Base-by-base conservation (phyloP, 2,888 invertebrate genomes). In the Esperia sulphurella region DNA sequence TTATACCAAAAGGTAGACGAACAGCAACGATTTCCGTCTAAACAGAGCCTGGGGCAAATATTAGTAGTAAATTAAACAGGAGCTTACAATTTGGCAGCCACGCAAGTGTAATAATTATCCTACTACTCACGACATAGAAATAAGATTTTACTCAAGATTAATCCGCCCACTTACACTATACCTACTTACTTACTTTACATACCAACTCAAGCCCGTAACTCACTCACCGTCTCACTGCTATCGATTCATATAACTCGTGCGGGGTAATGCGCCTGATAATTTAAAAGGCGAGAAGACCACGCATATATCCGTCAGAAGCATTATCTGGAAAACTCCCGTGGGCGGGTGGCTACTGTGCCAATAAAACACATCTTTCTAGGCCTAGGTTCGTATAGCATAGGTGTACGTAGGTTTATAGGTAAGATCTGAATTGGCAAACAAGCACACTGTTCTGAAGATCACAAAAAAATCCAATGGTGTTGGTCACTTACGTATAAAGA, bases 241-340 rank as follows among this genome's bases (percentile, higher is more conserved):
- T 50, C 50, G 14, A 7, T 10, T 9, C 43, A 41, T 48, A 50
- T 46, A 49, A 52, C 47, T 52, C 49, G 30, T 41, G 28, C 43
- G 33, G 41, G 46, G 46, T 49, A 50, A 48, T 30, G 43, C 44
- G 40, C 45, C 13, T 13, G 49, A 39, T 49, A 52, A 52, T 47
- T 52, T 49, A 47, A 43, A 45, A 46, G 46, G 45, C 45, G 44
- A 31, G 41, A 49, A 44, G 40, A 14, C 37, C 33, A 14, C 42
- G 14, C 46, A 48, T 49, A 49, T 50, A 50, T 52, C 49, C 44
- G 49, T 52, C 39, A 45, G 45, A 52, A 43, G 35, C 49, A 43
- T 43, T 52, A 52, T 52, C 52, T 33, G 46, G 9, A 13, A 6
- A 30, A 46, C 52, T 41, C 42, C 50, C 47, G 49, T 50, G 40